Evolutionary conservation across 1,140 invertebrate genomes (phyloP).

Genomic region (Catajapyx aquilonaris): DNA sequence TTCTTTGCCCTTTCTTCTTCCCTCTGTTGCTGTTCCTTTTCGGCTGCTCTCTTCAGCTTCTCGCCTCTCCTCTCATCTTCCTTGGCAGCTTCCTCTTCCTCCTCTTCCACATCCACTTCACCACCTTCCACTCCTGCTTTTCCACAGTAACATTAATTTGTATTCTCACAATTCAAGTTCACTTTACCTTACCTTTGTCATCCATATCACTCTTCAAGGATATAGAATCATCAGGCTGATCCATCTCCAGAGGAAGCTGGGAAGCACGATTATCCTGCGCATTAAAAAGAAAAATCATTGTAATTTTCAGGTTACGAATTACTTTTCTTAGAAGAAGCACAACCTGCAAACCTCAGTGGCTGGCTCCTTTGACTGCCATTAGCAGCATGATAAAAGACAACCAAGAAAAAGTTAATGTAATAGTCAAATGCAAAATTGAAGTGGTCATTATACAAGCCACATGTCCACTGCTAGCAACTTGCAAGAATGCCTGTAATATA

Average conservation of each 20-base stretch:
- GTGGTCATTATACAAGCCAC: no score
- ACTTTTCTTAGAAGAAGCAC: no score
- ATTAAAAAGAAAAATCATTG: no score
- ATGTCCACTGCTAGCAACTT: no score
- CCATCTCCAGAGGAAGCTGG: constrained; percentile 64
- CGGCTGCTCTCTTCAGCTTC: constrained; percentile 21
- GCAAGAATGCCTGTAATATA: no score
- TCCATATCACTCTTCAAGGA: constrained; percentile 56
- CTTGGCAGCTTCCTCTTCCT: constrained; percentile 6
- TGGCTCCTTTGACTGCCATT: no score
- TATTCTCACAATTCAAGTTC: constrained; percentile 4
- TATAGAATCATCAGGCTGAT: constrained; percentile 53
- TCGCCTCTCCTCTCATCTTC: constrained; percentile 19
- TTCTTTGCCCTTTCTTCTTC: constrained; percentile 16
- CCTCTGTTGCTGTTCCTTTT: constrained; percentile 15
- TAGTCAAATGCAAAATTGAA: no score
- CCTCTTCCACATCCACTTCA: constrained; percentile 8
- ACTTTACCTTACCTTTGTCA: constrained; percentile 35
- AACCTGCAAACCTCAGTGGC: no score
- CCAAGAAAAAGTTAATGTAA: no score
- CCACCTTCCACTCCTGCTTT: constrained; percentile 6
- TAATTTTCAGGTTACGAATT: no score
- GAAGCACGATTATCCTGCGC: constrained; percentile 74
- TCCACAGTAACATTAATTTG: constrained; percentile 1
- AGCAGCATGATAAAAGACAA: no score